Base-by-base conservation (phyloP, 2,888 invertebrate species). In the Norana najaformis region DNA sequence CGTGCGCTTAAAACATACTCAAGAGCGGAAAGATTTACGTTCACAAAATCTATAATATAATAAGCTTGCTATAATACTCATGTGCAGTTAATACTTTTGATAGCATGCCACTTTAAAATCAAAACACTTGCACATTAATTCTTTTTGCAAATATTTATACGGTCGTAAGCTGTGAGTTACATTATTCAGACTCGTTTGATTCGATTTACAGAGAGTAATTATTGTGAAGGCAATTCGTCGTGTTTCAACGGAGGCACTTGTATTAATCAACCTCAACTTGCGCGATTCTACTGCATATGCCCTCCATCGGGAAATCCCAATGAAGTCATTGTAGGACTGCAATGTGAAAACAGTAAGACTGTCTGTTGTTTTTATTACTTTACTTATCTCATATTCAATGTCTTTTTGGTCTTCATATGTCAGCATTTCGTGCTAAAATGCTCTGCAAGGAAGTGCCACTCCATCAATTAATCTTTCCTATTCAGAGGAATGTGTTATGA, bases 261-360 rank as follows among this genome's bases (percentile, higher is more conserved):
- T 8, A 85, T 85, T 36, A 85, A 85, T 85, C 85, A 85, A 14
- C 85, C 85, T 18, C 85, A 85, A 85, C 37, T 36, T 1, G 35
- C 85, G 5, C 85, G 85, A 18, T 85, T 36, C 23, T 85, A 85
- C 85, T 85, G 85, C 85, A 6, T 13, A 85, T 85, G 85, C 37
- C 85, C 85, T 85, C 85, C 85, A 36, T 36, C 85, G 6, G 85
- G 14, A 20, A 36, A 85, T 2, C 23, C 35, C 18, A 36, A 23
- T 35, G 37, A 18, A 35, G 35, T 85, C 37, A 36, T 36, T 85
- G 85, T 23, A 20, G 85, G 85, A 36, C 85, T 85, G 85, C 36
- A n/a, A 35, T 85, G 85, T 37, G 85, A 37, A 85, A 35, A 85
- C 37, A 85, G 85, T 85, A 36, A 85, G 85, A 36, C 35, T 83